Conservation (phyloP, 30 jellyfish, hydroid and myxozoan genomes). For the Nemopilema nomurai region DNA sequence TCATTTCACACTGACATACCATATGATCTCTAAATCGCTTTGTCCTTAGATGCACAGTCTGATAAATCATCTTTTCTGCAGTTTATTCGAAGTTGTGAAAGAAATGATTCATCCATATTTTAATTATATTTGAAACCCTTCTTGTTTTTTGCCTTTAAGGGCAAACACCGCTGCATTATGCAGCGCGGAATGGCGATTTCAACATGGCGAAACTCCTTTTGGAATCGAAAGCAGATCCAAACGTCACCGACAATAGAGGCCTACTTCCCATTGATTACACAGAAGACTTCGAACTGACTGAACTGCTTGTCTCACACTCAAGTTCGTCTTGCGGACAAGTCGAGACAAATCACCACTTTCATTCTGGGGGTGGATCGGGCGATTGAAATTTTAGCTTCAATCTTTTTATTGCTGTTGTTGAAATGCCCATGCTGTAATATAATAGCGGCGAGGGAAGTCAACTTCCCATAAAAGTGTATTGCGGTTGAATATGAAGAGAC, state of each 20-base stretch:
- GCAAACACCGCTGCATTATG: slow-evolving; percentile 71
- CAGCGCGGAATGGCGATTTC: slow-evolving; percentile 36
- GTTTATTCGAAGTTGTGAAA: background rate
- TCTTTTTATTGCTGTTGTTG: background rate
- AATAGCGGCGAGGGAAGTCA: background rate
- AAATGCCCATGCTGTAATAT: no score
- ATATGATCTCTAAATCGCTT: background rate
- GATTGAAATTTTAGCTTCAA: no score
- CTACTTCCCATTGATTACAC: slow-evolving; percentile 65
- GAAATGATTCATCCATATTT: no score
- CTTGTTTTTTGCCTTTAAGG: slow-evolving; percentile 13
- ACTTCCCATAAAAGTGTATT: background rate
- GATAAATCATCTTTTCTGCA: no score
- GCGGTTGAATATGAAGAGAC: background rate
- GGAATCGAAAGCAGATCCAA: slow-evolving; percentile 64
- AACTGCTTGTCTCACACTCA: slow-evolving; percentile 33
- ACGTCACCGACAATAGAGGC: slow-evolving; percentile 47
- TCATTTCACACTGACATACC: background rate
- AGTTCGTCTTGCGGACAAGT: background rate
- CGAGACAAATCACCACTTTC: background rate
- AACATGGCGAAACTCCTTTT: slow-evolving; percentile 35
- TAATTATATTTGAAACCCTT: background rate
- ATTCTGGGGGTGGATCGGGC: background rate
- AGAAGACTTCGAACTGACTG: slow-evolving; percentile 71
- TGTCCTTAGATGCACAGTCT: background rate